Percentiles rank a stretch among this genome's conserved stretches.
Conservation (phyloP, 2,888 invertebrate genomes). For the Laothoe populi region DNA sequence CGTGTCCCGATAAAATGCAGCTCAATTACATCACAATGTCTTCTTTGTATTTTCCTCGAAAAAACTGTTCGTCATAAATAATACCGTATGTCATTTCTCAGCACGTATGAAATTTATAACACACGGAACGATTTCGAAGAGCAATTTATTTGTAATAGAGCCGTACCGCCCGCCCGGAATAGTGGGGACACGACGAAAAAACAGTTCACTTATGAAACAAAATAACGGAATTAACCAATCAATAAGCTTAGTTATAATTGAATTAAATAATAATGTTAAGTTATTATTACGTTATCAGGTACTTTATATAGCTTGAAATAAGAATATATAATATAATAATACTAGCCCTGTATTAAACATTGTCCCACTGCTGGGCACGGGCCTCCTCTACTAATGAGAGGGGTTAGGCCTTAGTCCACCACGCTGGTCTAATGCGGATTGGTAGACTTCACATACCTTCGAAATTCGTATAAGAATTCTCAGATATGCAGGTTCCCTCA, state of each 20-base stretch:
- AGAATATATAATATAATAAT: no score
- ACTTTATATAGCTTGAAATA: not conserved
- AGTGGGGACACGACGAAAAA: constrained; percentile 35
- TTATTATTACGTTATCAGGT: not conserved
- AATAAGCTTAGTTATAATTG: not conserved
- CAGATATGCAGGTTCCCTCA: no score
- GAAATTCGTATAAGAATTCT: no score
- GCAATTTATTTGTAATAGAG: constrained; percentile 84
- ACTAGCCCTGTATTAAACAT: no score
- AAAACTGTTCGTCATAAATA: constrained; percentile 79
- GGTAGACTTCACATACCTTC: no score
- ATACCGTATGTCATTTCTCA: constrained; percentile 85
- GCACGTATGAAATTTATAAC: constrained; percentile 85
- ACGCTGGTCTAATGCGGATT: no score
- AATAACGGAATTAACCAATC: not conserved
- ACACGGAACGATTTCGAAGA: constrained; percentile 75
- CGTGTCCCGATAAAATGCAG: constrained; percentile 70
- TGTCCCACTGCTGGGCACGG: no score
- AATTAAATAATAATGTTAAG: not conserved
- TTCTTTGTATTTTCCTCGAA: constrained; percentile 77
- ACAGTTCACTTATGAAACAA: constrained; percentile 11
- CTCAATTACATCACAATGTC: constrained; percentile 83
- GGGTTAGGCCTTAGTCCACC: no score
- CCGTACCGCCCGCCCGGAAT: constrained; percentile 53
- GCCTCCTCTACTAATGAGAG: no score